Conservation (phyloP, 2,797 vertebrate species). For the Micrastur ruficollis region DNA sequence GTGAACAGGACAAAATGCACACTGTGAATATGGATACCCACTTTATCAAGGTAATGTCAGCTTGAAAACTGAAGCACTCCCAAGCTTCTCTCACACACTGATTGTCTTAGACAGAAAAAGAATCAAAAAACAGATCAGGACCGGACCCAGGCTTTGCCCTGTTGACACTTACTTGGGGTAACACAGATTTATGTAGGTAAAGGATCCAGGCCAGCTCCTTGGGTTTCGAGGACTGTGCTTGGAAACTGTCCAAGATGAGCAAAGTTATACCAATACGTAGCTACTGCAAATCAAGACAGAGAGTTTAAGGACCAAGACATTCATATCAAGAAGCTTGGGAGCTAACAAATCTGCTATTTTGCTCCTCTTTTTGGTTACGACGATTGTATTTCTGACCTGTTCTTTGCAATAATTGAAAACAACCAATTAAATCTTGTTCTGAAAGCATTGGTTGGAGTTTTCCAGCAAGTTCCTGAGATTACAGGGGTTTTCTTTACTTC, state of each 20-base stretch:
- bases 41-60: background rate
- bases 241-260: background rate
- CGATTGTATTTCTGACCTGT: background rate
- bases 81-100: background rate
- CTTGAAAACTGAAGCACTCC: background rate
- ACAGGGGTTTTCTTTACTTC: background rate
- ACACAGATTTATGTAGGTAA: background rate
- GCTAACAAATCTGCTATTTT: background rate
- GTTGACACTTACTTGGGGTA: background rate
- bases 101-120: background rate
- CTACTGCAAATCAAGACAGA: background rate
- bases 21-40: background rate
- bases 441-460: background rate
- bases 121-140: background rate
- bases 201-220: background rate
- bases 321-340: background rate
- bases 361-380: background rate
- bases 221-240: background rate
- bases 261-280: background rate
- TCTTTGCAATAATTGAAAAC: background rate
- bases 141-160: background rate
- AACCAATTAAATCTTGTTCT: background rate
- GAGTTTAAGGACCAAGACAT: background rate
- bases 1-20: rapidly evolving
- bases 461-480: background rate